Conservation (phyloP, 2,113 vertebrate genomes). For the Microtus richardsoni region DNA sequence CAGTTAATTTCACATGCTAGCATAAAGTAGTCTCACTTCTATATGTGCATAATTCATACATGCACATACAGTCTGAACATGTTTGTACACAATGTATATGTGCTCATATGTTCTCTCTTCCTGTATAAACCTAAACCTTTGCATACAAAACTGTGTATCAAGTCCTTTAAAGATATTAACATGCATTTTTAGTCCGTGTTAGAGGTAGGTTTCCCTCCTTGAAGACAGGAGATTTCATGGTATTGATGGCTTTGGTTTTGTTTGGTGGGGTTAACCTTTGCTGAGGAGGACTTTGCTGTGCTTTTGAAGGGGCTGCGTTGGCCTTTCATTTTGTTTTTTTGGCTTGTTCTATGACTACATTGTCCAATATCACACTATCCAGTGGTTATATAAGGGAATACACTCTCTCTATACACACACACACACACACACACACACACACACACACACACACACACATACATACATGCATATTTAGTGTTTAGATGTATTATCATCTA, state of each 20-base stretch:
- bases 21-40: neutral
- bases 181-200: neutral
- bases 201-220: neutral
- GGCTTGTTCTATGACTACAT: neutral
- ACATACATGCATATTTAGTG: no score
- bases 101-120: neutral
- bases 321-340: neutral
- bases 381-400: neutral
- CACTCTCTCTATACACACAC: neutral
- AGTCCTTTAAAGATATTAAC: neutral
- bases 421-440: rapidly evolving
- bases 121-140: constrained; percentile 25
- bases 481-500: no score
- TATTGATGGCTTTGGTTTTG: neutral
- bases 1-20: neutral
- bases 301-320: neutral
- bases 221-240: neutral
- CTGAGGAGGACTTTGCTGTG: neutral
- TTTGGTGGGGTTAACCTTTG: neutral
- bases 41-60: neutral
- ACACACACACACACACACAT: neutral
- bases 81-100: neutral
- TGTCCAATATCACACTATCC: neutral
- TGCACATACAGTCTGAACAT: neutral
- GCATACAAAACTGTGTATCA: neutral